Conservation (phyloP, 2,797 vertebrate species). For the Trichosurus vulpecula region DNA sequence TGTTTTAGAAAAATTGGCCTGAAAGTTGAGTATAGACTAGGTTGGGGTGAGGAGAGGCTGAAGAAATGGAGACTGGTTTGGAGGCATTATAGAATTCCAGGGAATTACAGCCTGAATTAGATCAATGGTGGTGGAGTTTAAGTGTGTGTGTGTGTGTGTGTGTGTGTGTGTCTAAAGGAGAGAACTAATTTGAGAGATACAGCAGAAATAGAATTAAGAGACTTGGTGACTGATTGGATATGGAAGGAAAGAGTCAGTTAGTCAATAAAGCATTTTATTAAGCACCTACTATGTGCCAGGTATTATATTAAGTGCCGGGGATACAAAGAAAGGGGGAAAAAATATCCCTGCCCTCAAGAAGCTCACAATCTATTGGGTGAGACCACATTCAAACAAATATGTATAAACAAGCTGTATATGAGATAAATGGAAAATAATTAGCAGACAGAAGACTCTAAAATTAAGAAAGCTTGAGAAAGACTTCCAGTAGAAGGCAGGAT, state of each 20-base stretch:
- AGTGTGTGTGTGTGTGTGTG: too few relatives aligned
- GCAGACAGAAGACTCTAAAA: too few relatives aligned
- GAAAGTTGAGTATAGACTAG: neutral
- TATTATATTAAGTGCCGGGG: neutral
- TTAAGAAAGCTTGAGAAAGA: too few relatives aligned
- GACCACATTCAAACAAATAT: neutral
- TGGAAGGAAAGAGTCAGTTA: neutral
- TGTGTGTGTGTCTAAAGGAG: too few relatives aligned
- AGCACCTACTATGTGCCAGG: too few relatives aligned
- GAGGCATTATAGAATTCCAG: neutral
- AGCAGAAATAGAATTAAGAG: neutral
- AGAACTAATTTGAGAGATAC: neutral
- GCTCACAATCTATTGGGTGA: neutral
- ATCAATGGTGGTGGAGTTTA: neutral
- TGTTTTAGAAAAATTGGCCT: neutral
- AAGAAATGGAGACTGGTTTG: neutral
- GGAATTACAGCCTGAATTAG: neutral
- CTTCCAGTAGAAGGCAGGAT: too few relatives aligned
- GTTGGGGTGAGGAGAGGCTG: neutral
- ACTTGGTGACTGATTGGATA: neutral
- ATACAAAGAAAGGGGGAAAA: neutral
- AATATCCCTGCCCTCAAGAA: neutral
- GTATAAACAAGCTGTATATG: too few relatives aligned
- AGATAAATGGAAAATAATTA: too few relatives aligned
- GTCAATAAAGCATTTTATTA: too few relatives aligned